Percentiles rank a stretch among this genome's conserved stretches.
These are phyloP conservation scores for Andrena trimmerana DNA, from an alignment of 2,888 invertebrate species.

Conservation along the genomic window DNA sequence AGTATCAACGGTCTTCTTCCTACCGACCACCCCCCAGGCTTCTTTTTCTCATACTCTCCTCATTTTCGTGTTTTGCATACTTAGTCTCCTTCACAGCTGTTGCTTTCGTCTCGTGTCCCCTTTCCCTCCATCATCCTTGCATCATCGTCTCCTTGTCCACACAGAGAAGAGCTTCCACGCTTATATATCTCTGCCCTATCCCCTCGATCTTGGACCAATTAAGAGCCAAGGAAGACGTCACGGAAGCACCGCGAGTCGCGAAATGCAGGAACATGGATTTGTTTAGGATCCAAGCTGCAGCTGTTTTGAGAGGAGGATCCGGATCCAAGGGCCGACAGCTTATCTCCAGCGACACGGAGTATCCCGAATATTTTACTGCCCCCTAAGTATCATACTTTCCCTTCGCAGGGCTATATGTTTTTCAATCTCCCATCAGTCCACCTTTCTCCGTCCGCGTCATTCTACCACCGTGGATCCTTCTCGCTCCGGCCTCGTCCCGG, in stretches of 20 bases:
- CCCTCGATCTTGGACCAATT: no score
- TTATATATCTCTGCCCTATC: no score
- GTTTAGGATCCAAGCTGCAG: no score
- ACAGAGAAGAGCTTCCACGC: no score
- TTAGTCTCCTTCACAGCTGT: slow-evolving; percentile 34
- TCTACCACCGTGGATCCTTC: slow-evolving; percentile 4
- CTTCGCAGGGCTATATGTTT: background rate
- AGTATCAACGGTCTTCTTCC: slow-evolving; percentile 32
- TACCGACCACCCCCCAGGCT: slow-evolving; percentile 7
- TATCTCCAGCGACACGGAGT: background rate
- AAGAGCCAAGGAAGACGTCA: no score
- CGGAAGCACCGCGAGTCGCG: no score
- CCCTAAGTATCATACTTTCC: background rate
- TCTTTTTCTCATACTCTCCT: background rate
- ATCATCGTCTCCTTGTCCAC: background rate
- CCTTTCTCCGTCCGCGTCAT: slow-evolving; percentile 9
- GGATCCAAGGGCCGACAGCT: background rate
- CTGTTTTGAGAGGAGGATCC: no score
- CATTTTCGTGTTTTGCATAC: slow-evolving; percentile 48
- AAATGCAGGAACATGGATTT: no score
- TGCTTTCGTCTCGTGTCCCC: slow-evolving; percentile 22
- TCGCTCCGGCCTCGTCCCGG: background rate
- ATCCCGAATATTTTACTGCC: background rate
- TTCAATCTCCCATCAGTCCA: slow-evolving; percentile 17
- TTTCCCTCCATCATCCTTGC: slow-evolving; percentile 24